Evolutionary conservation across 92 coral and sea anemone genomes (phyloP).

Genomic region (Bergia puertoricense): DNA sequence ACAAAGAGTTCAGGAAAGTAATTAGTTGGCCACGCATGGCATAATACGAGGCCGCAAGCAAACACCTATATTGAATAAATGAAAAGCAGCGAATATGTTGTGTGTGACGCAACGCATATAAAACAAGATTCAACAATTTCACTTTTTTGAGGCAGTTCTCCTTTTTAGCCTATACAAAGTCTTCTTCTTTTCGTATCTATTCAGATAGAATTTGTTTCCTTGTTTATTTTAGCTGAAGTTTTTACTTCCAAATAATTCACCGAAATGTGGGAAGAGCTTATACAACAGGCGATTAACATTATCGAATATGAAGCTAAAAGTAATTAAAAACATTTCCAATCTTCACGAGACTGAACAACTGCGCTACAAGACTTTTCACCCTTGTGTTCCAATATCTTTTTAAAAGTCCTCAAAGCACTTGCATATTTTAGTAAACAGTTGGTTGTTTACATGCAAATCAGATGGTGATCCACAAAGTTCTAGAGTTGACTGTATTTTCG

Average conservation of each 20-base stretch:
- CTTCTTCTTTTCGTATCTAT: not conserved
- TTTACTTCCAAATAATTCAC: not conserved
- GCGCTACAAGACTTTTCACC: not conserved
- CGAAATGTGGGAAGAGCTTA: not conserved
- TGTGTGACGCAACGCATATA: not conserved
- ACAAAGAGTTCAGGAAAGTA: conserved; percentile 33
- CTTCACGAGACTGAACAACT: not conserved
- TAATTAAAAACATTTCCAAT: not conserved
- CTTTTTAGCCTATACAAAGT: not conserved
- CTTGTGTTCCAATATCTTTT: not conserved
- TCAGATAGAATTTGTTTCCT: not conserved
- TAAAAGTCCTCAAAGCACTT: not conserved
- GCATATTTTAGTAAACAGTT: not conserved
- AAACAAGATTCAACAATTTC: not conserved
- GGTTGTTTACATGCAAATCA: conserved; percentile 15
- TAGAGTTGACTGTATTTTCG: not conserved
- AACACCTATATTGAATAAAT: conserved; percentile 3
- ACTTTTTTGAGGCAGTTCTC: not conserved
- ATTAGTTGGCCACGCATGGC: conserved; percentile 37
- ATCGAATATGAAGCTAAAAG: not conserved
- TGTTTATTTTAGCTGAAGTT: not conserved
- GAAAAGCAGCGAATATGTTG: not conserved
- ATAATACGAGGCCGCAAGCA: conserved; percentile 6
- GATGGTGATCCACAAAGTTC: not conserved
- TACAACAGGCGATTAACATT: not conserved